Percentiles rank a stretch among this genome's conserved stretches.
Conservation (phyloP, 1,140 invertebrate genomes). For the Diploscapter pachys region DNA sequence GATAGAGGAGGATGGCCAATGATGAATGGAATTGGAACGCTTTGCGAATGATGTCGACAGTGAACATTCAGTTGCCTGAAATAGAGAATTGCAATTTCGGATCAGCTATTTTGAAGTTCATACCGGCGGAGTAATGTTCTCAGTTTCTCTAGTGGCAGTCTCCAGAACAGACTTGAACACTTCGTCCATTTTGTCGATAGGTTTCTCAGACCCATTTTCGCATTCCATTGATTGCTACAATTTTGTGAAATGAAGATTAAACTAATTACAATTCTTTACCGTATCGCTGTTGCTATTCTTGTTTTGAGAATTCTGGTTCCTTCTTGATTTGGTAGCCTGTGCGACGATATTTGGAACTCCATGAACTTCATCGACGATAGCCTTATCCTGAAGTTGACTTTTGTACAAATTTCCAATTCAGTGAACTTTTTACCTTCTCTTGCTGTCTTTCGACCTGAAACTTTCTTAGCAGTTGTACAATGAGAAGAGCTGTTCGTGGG, state of each 20-base stretch:
- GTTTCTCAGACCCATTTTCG: neutral
- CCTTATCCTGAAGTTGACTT: neutral
- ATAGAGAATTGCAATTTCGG: neutral
- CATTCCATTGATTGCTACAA: no score
- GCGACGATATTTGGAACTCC: neutral
- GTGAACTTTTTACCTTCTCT: neutral
- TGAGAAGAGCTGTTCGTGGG: conserved; percentile 43
- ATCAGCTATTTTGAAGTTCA: neutral
- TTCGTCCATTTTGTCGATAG: conserved; percentile 1
- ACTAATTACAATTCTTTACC: no score
- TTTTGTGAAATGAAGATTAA: no score
- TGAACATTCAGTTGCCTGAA: conserved; percentile 4
- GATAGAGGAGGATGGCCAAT: neutral
- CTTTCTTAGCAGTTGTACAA: conserved; percentile 45
- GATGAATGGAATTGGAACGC: conserved; percentile 4
- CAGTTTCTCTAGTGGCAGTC: neutral
- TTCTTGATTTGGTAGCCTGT: no score
- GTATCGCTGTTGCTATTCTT: neutral
- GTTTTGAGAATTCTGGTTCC: no score
- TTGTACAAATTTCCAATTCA: neutral
- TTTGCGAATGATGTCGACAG: neutral
- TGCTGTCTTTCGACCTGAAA: conserved; percentile 44
- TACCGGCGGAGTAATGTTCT: neutral
- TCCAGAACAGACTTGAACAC: conserved; percentile 17
- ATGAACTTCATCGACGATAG: neutral